A percentile compares a stretch with the other conserved stretches of the same genome.
These are phyloP conservation scores for Arrhamphus sclerolepis DNA, from an alignment of 2,797 vertebrate genomes.

Conservation along the genomic window DNA sequence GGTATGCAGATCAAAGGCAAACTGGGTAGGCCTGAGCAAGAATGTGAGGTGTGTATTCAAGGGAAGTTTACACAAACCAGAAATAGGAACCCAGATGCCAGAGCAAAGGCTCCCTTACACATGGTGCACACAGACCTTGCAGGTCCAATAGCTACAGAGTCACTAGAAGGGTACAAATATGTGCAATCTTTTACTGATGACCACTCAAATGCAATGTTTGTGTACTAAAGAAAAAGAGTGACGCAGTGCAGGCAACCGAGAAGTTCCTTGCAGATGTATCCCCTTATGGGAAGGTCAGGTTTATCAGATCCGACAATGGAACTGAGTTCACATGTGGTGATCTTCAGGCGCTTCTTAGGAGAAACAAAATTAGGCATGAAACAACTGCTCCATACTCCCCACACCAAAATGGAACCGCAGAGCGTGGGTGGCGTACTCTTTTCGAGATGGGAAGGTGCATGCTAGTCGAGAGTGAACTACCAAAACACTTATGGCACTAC, in stretches of 20 bases:
- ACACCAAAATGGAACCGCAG: not conserved
- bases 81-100: not conserved
- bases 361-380: not conserved
- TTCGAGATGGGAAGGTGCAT: too few relatives aligned
- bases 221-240: too few relatives aligned
- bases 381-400: not conserved
- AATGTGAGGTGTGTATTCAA: too few relatives aligned
- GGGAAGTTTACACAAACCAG: too few relatives aligned
- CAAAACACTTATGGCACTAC: too few relatives aligned
- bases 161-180: not conserved
- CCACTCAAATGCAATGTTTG: not conserved
- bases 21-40: too few relatives aligned
- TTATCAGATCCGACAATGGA: not conserved
- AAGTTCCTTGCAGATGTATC: too few relatives aligned
- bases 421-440: not conserved
- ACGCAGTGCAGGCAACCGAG: too few relatives aligned
- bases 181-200: not conserved
- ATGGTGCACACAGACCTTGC: not conserved
- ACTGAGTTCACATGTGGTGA: not conserved
- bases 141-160: not conserved
- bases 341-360: not conserved
- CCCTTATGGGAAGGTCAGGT: not conserved
- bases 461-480: too few relatives aligned
- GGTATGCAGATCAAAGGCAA: too few relatives aligned
- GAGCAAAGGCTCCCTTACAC: not conserved